Percentiles rank a stretch among this genome's conserved stretches.
These are phyloP conservation scores for Aurelia coerulea DNA, from an alignment of 30 jellyfish, hydroid and myxozoan species.

Conservation along the genomic window DNA sequence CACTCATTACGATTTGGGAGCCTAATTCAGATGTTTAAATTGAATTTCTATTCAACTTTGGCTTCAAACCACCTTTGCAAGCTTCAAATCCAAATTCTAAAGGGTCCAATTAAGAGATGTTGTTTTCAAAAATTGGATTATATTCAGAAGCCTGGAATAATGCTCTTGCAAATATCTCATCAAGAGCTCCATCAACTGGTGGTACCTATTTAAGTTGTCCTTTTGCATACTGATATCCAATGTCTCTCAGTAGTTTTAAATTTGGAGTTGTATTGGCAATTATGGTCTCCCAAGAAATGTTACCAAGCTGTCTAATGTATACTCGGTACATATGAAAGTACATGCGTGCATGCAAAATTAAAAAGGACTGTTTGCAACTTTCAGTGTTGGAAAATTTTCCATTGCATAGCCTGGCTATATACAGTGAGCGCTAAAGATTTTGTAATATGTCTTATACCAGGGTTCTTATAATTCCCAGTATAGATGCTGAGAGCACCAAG, in stretches of 20 bases:
- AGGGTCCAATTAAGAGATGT: no score
- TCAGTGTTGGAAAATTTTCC: background rate
- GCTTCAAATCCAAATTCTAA: no score
- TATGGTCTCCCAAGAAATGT: constrained; percentile 27
- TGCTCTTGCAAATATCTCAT: no score
- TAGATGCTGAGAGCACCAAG: constrained; percentile 31
- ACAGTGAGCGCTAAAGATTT: constrained; percentile 21
- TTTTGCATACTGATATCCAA: constrained; percentile 9
- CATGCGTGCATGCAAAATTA: constrained; percentile 16
- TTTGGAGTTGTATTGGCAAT: constrained; percentile 14
- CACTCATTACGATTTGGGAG: no score
- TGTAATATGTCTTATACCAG: constrained; percentile 27
- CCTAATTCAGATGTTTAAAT: no score
- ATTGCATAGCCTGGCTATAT: constrained; percentile 21
- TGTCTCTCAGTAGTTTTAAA: constrained; percentile 36
- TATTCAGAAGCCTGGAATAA: no score
- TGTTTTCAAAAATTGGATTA: no score
- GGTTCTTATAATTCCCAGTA: constrained; percentile 9
- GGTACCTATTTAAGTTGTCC: no score
- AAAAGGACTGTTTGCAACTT: constrained; percentile 4
- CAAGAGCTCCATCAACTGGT: no score
- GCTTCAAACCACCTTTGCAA: no score
- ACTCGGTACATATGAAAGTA: constrained; percentile 53
- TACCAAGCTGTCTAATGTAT: constrained; percentile 3
- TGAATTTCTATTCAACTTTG: no score